Evolutionary conservation across 2,797 vertebrate species (phyloP), one percentile per base, ranked within the genome.

Genomic region (Sternotherus odoratus): DNA sequence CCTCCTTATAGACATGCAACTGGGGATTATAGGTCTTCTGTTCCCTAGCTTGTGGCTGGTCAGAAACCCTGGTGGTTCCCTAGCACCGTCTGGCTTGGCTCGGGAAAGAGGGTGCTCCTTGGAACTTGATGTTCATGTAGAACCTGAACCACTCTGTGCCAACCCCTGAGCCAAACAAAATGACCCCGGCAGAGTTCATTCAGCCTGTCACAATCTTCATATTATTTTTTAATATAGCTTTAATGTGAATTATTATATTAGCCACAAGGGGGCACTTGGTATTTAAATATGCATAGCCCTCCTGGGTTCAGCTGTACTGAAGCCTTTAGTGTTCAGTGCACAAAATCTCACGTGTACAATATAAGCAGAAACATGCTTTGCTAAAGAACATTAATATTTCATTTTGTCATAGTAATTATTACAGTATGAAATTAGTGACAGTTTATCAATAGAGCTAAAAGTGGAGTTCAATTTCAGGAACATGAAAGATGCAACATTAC

Each of bases 181-280:
- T 16, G 24, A 75, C 24, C 66, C 57, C n/a, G 1, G 66, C 36
- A 69, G 66, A 69, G 36, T 69, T 69, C 43, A 48, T 46, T 43
- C 43, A 75, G 43, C 43, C 72, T 75, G 12, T 1, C 50, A 0
- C 24, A 49, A 39, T 1, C 0, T 33, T 56, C 5, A 0, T 1
- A 28, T 30, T 79, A 9, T 1, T 83, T 74, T 82, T 33, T 2
- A 1, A 1, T 66, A n/a, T 48, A 63, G 56, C 28, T 77, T 86
- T 96, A 46, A 24, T 89, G 17, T 77, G 39, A 36, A 53, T 33
- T 81, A 63, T 82, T 53, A 1, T 9, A 12, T n/a, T 77, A 79
- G 66, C 98, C 98, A 97, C 97, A 85, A 97, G 97, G 87, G 95
- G 97, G 97, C 96, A 87, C 94, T 88, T 97, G 90, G 63, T 79